Evolutionary conservation across 2,888 invertebrate genomes (phyloP).

Genomic region (Eilema caniola): DNA sequence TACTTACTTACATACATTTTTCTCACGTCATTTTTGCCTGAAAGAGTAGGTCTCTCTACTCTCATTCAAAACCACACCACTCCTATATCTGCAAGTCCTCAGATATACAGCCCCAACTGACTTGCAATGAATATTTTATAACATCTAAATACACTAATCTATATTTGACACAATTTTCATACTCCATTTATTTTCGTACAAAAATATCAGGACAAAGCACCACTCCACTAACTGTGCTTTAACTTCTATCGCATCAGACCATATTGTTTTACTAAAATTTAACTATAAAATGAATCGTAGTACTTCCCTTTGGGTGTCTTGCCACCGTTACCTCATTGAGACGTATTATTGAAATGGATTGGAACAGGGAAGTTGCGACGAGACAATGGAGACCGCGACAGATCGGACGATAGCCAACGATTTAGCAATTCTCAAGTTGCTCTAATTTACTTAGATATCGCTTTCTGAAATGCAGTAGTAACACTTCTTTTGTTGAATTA

Average conservation of each 20-base stretch:
- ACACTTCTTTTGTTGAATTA: neutral
- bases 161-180: neutral
- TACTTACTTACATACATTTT: too few species aligned
- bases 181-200: neutral
- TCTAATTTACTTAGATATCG: neutral
- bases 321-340: conserved; percentile 38
- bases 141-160: neutral
- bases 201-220: neutral
- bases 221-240: neutral
- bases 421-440: conserved; percentile 11
- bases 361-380: conserved; percentile 47
- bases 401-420: conserved; percentile 37
- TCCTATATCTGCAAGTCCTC: too few species aligned
- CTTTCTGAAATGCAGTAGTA: neutral
- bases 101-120: too few species aligned
- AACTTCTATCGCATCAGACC: conserved; percentile 6
- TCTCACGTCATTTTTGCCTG: too few species aligned
- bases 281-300: conserved; percentile 39
- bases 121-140: too few species aligned
- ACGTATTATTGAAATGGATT: conserved; percentile 12
- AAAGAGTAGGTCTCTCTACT: too few species aligned
- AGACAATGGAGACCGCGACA: conserved; percentile 48
- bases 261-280: conserved; percentile 31
- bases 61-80: too few species aligned
- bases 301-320: conserved; percentile 41